phyloP scores from a whole-genome alignment of 2,888 invertebrate species.

The Archaeoteleia sp. region DNA sequence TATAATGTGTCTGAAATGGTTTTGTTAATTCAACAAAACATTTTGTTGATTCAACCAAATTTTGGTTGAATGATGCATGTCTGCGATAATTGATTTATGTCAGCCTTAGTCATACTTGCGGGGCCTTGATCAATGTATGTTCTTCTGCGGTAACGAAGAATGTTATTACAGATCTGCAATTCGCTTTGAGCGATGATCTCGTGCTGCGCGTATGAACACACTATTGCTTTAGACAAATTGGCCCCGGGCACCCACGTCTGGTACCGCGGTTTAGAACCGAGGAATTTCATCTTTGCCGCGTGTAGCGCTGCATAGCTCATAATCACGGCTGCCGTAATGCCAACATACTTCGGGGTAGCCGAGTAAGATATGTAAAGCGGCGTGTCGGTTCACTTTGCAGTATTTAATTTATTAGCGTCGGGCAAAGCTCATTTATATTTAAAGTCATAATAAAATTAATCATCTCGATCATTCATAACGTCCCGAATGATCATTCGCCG shows the following conservation, averaged over 20 bases:
- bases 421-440: conserved; percentile 37
- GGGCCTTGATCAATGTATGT: conserved; percentile 42
- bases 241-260: conserved; percentile 52
- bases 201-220: conserved; percentile 47
- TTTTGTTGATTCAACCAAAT: too few species aligned
- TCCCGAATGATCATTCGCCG: conserved; percentile 25
- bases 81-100: conserved; percentile 33
- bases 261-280: conserved; percentile 40
- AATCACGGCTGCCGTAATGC: conserved; percentile 50
- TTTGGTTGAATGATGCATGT: conserved; percentile 14
- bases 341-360: conserved; percentile 46
- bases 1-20: too few species aligned
- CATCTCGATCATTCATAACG: conserved; percentile 29
- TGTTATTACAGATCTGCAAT: conserved; percentile 50
- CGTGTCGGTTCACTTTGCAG: conserved; percentile 40
- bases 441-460: conserved; percentile 41
- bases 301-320: conserved; percentile 50
- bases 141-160: conserved; percentile 44
- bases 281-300: conserved; percentile 53
- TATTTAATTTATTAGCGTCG: conserved; percentile 38
- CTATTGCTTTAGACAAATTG: conserved; percentile 51
- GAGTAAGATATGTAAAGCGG: conserved; percentile 33
- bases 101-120: conserved; percentile 29
- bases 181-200: conserved; percentile 51
- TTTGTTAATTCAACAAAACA: too few species aligned